Evolutionary conservation across 1,140 invertebrate species (phyloP), one percentile per base, ranked within the genome.

Genomic region (Leptoteleia sp.): DNA sequence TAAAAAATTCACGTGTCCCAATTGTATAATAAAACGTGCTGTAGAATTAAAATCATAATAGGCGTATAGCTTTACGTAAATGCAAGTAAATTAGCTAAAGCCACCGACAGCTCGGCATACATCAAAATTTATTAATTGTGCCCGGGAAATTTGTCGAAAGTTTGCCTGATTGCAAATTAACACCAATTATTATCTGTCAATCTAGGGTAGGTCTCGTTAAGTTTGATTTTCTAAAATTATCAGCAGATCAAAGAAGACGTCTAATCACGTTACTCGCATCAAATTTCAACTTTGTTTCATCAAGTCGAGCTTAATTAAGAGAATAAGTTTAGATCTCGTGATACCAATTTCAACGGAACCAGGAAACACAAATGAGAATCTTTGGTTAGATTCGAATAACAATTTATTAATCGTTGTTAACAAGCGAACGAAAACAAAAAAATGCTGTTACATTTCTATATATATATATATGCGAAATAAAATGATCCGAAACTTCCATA

Each of bases 251-350:
- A 62, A 62, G 47, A 54, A 45, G 19, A 62, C 13, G n/a, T n/a
- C 19, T 62, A 62, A 62, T 62, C 68, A 45, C 13, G 48, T 61
- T 54, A 62, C 29, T 38, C 7, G 16, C 29, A 61, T 71, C 67
- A 71, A n/a, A 52, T 71, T 48, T 52, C 45, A 71, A 43, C 67
- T 71, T 71, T 71, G 67, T 52, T 61, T 52, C 67, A 71, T 71
- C 55, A 61, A 59, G 50, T 42, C 33, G 3, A 50, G 43, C 45
- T 43, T 71, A 50, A 52, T 52, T 42, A 43, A 71, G 37, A 29
- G 15, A 43, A 68, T 57, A 71, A 68, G 1, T 67, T 67, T 16
- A 19, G n/a, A 48, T 62, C 1, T 29, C 12, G 9, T 9, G 27
- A 8, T 19, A 31, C 5, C 9, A 37, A 43, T 19, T 19, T 3